Percentiles rank a stretch among this genome's conserved stretches.
phyloP scores from a whole-genome alignment of 1,140 invertebrate species.

The Bombus waltoni region DNA sequence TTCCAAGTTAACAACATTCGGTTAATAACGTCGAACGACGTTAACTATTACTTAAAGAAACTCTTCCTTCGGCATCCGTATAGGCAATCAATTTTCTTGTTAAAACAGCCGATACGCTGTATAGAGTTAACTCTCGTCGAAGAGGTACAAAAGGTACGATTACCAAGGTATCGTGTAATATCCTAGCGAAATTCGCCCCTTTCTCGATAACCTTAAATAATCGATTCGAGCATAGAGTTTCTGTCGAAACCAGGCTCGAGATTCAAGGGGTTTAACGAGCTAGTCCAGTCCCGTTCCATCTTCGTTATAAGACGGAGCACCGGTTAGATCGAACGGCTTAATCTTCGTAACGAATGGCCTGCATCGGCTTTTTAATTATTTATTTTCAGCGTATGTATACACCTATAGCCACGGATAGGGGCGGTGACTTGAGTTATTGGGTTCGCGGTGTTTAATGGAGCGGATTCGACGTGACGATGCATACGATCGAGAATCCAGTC shows the following conservation, averaged over 20 bases:
- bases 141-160: too few species aligned
- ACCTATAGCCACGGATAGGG: constrained; percentile 24
- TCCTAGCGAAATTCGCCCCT: background rate
- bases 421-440: background rate
- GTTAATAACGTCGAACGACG: too few species aligned
- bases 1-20: too few species aligned
- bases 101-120: too few species aligned
- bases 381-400: constrained; percentile 59
- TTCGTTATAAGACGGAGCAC: constrained; percentile 36
- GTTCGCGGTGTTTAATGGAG: constrained; percentile 22
- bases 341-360: constrained; percentile 64
- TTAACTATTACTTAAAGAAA: too few species aligned
- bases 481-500: constrained; percentile 18
- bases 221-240: too few species aligned
- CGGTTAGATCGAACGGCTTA: constrained; percentile 51
- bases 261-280: background rate
- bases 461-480: constrained; percentile 63
- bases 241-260: background rate
- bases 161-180: too few species aligned
- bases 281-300: background rate
- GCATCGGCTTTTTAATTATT: constrained; percentile 68
- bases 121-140: too few species aligned
- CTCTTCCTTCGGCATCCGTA: too few species aligned
- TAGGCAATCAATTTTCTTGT: too few species aligned
- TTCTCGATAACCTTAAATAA: too few species aligned